Percentiles rank a stretch among this genome's conserved stretches.
Conservation (phyloP, 2,113 vertebrate genomes). For the Antigone vipio region DNA sequence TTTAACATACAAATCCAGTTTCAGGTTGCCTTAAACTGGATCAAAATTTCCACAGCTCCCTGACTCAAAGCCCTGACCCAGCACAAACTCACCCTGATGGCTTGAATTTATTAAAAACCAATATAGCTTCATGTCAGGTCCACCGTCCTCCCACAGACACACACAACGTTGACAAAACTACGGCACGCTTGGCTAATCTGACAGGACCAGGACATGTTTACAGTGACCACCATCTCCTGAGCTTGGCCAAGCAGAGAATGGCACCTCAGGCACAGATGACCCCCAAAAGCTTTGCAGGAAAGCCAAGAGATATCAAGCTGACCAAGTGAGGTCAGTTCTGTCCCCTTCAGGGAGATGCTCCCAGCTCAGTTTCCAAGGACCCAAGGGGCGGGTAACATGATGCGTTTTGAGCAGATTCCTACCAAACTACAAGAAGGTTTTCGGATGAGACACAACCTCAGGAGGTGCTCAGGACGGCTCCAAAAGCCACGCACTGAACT, state of each 20-base stretch:
- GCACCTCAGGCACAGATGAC: neutral
- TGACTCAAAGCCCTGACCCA: neutral
- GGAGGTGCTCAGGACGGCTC: neutral
- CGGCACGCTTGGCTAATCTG: neutral
- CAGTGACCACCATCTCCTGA: neutral
- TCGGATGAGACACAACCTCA: neutral
- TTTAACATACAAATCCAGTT: neutral
- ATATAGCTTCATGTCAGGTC: neutral
- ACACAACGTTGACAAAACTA: neutral
- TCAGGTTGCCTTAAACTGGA: neutral
- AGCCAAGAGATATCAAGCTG: neutral
- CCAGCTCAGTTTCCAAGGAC: neutral
- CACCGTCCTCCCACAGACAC: neutral
- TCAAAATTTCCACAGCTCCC: neutral
- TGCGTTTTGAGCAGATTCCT: neutral
- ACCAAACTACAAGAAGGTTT: neutral
- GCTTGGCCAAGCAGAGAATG: neutral
- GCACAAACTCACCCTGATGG: accelerated
- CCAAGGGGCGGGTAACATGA: neutral
- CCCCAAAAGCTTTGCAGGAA: neutral
- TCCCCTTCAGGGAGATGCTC: neutral
- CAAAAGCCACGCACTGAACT: neutral
- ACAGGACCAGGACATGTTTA: neutral
- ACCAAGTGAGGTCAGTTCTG: neutral
- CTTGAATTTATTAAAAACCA: neutral